Evolutionary conservation across 2,888 invertebrate genomes (phyloP).

Genomic region (Therioaphis trifolii): DNA sequence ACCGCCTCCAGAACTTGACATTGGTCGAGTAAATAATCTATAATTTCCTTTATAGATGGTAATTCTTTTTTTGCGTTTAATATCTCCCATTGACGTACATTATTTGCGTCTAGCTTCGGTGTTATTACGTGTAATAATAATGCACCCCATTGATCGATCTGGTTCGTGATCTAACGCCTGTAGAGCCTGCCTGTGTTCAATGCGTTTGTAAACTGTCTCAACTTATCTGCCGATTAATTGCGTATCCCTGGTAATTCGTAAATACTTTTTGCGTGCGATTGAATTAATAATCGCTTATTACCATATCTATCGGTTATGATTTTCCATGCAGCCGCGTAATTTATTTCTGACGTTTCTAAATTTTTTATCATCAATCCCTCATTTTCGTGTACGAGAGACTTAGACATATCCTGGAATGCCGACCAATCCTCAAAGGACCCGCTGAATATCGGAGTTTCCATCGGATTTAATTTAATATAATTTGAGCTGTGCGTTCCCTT

Average conservation of each 20-base stretch:
- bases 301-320: not conserved
- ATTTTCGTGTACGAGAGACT: not conserved
- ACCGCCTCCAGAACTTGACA: slow-evolving; percentile 15
- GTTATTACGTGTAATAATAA: not conserved
- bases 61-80: not conserved
- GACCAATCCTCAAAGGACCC: slow-evolving; percentile 2
- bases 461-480: not conserved
- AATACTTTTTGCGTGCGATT: not conserved
- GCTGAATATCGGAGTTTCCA: not conserved
- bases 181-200: not conserved
- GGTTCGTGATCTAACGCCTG: not conserved
- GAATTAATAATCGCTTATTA: not conserved
- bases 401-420: not conserved
- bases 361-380: not conserved
- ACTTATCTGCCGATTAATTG: not conserved
- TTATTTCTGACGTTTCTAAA: slow-evolving; percentile 1
- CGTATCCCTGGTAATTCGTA: not conserved
- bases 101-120: not conserved
- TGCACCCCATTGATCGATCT: not conserved
- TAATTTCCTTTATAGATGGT: not conserved
- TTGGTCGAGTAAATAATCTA: not conserved
- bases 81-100: not conserved
- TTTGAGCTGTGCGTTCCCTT: not conserved
- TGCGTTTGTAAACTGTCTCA: not conserved
- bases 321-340: not conserved